Percentiles rank a stretch among this genome's conserved stretches.
These are phyloP conservation scores for Genyomyrus donnyi DNA, from an alignment of 2,113 vertebrate species.

Conservation along the genomic window DNA sequence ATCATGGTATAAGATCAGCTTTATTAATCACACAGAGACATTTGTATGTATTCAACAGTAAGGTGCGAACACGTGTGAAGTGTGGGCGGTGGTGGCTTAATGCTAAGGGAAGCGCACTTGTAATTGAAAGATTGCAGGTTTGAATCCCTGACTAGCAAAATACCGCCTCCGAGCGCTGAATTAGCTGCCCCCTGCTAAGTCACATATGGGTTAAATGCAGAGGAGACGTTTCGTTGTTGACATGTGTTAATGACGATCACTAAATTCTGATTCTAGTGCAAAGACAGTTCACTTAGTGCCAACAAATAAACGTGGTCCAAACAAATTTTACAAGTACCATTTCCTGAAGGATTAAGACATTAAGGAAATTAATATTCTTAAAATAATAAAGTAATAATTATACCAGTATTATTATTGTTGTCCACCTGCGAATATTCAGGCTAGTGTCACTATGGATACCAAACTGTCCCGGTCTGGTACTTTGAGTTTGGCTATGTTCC, in stretches of 20 bases:
- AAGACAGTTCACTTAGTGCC: neutral
- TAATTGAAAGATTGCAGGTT: no score
- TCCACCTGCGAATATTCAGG: neutral
- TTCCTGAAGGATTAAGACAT: neutral
- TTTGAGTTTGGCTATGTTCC: neutral
- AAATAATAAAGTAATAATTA: neutral
- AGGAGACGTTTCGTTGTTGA: no score
- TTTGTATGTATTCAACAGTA: neutral
- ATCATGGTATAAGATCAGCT: neutral
- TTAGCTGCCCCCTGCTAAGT: no score
- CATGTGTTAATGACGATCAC: no score
- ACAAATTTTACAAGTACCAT: neutral
- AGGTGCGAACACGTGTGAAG: neutral
- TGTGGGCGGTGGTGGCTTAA: no score
- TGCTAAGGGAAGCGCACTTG: no score
- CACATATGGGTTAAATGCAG: no score
- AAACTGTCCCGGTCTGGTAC: neutral
- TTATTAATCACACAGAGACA: neutral
- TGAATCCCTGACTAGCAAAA: no score
- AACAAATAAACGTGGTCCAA: neutral
- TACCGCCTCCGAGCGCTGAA: no score
- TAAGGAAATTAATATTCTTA: neutral
- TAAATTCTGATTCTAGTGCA: neutral
- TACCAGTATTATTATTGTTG: neutral
- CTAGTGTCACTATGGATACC: neutral